Evolutionary conservation across 1,140 invertebrate species (phyloP).

Genomic region (Hydropsyche tenuis): DNA sequence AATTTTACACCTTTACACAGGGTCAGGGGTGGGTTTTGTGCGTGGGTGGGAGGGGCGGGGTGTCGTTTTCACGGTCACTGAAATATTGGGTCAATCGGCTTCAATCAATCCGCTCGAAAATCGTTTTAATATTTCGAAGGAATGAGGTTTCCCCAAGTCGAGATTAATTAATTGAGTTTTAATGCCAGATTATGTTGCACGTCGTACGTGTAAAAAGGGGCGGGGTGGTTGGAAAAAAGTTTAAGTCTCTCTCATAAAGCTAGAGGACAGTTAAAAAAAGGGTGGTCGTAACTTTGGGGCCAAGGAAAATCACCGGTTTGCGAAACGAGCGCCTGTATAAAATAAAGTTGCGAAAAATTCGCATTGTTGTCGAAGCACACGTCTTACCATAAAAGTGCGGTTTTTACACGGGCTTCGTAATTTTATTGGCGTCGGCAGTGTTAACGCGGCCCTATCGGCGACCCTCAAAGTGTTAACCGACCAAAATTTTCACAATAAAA

Average conservation of each 20-base stretch:
- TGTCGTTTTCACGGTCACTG: conserved; percentile 44
- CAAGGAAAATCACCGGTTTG: conserved; percentile 48
- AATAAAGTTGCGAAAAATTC: conserved; percentile 12
- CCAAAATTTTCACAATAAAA: no score
- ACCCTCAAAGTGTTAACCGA: no score
- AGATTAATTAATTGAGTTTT: no score
- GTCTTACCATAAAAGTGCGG: conserved; percentile 49
- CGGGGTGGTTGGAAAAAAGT: no score
- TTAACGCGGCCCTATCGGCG: conserved; percentile 22
- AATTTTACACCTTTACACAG: conserved; percentile 19
- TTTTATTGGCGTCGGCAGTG: conserved; percentile 39
- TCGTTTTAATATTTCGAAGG: neutral
- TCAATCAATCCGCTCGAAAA: conserved; percentile 12
- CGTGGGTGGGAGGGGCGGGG: neutral
- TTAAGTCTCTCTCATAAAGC: conserved; percentile 9
- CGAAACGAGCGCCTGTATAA: conserved; percentile 35
- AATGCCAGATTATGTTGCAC: neutral
- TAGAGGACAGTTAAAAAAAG: conserved; percentile 41
- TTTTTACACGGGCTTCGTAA: conserved; percentile 39
- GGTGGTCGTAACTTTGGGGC: conserved; percentile 41
- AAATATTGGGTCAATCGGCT: conserved; percentile 40
- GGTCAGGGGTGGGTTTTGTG: no score
- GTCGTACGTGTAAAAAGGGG: neutral
- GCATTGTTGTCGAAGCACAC: conserved; percentile 46
- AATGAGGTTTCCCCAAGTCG: no score